Conservation (phyloP, 92 coral and sea anemone genomes). For the Montipora capitata region DNA sequence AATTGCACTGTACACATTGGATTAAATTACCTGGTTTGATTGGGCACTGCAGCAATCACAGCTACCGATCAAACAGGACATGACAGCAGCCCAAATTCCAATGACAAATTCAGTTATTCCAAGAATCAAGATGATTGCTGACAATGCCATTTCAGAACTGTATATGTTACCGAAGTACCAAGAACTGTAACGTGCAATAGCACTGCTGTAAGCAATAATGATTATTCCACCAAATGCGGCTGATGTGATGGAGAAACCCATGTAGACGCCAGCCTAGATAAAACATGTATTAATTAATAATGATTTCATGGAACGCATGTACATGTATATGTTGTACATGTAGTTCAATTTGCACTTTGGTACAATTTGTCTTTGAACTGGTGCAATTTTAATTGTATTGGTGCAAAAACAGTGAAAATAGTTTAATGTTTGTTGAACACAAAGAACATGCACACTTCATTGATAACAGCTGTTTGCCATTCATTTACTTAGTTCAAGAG, state of each 20-base stretch:
- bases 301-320: too few relatives aligned
- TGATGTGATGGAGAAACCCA: constrained; percentile 49
- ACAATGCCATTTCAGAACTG: constrained; percentile 35
- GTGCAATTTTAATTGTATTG: too few relatives aligned
- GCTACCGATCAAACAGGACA: constrained; percentile 1
- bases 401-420: too few relatives aligned
- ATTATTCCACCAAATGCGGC: constrained; percentile 38
- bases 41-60: constrained; percentile 5
- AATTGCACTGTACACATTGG: too few relatives aligned
- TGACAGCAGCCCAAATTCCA: constrained; percentile 49
- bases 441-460: too few relatives aligned
- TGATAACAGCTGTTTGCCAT: too few relatives aligned
- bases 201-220: constrained; percentile 27
- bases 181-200: neutral
- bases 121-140: constrained; percentile 39
- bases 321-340: too few relatives aligned
- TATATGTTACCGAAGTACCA: neutral
- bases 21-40: constrained; percentile 5
- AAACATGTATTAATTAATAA: neutral
- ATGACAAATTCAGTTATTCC: constrained; percentile 43
- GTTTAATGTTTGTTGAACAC: too few relatives aligned
- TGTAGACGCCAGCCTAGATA: constrained; percentile 28
- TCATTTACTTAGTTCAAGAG: too few relatives aligned
- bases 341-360: too few relatives aligned
- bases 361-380: too few relatives aligned